Conservation (phyloP, 2,113 vertebrate genomes). For the Microcebus lehilahytsara region DNA sequence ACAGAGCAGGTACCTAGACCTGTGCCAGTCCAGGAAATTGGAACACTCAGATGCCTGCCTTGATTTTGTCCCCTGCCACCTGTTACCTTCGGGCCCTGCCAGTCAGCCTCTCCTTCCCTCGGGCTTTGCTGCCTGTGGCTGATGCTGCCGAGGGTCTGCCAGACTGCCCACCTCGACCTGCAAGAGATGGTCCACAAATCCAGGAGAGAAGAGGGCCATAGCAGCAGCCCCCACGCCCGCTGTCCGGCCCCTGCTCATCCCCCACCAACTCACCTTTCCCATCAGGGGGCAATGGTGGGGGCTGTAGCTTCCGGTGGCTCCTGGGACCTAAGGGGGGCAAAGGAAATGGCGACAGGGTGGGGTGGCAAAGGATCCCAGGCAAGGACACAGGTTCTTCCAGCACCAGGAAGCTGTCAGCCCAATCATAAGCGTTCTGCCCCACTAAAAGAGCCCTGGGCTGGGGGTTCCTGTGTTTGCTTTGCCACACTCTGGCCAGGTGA, state of each 20-base stretch:
- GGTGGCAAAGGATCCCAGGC: neutral
- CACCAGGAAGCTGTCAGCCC: neutral
- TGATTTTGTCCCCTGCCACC: neutral
- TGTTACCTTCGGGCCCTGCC: constrained; percentile 95
- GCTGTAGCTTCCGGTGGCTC: constrained; percentile 85
- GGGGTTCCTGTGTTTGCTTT: neutral
- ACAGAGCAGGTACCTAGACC: neutral
- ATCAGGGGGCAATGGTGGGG: constrained; percentile 77
- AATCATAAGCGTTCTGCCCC: neutral
- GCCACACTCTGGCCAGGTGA: too few relatives aligned
- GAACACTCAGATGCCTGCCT: neutral
- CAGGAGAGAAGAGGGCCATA: neutral
- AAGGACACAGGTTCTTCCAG: neutral
- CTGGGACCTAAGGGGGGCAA: constrained; percentile 84
- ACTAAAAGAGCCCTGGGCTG: neutral
- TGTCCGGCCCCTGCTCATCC: too few relatives aligned
- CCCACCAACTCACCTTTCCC: constrained; percentile 84
- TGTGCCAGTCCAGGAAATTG: neutral
- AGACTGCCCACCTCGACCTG: constrained; percentile 86
- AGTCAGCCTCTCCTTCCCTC: constrained; percentile 95
- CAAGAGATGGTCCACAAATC: constrained; percentile 58
- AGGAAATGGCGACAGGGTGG: neutral
- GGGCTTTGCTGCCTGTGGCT: constrained; percentile 90
- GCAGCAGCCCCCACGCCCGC: neutral
- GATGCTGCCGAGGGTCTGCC: constrained; percentile 82